phyloP scores from a whole-genome alignment of 2,113 vertebrate species.

The Malurus elegans region DNA sequence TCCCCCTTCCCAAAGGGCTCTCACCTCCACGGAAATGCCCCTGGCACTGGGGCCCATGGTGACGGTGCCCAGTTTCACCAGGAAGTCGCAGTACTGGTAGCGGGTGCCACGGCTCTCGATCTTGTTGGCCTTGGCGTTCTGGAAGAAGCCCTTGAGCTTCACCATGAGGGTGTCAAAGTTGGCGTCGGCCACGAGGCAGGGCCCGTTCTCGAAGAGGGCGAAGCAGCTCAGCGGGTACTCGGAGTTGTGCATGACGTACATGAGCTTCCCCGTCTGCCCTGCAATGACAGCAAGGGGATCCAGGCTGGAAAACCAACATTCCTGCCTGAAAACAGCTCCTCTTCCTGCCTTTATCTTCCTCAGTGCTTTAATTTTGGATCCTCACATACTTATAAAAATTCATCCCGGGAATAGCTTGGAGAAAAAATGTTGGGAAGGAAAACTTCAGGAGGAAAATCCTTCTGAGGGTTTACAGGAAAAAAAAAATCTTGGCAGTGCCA shows the following conservation, averaged over 20 bases:
- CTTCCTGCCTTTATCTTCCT: not conserved
- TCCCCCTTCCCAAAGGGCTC: not conserved
- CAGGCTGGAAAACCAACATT: not conserved
- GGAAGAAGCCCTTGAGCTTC: constrained; percentile 96
- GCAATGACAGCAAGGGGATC: not conserved
- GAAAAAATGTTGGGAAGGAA: no score
- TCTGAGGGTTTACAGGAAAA: not conserved
- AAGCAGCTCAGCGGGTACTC: constrained; percentile 94
- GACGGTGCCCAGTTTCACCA: constrained; percentile 92
- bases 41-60: constrained; percentile 94
- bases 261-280: constrained; percentile 92
- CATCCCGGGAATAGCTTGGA: accelerated
- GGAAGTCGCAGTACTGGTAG: constrained; percentile 95
- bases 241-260: constrained; percentile 98
- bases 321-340: not conserved
- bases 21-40: constrained; percentile 95
- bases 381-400: accelerated
- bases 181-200: constrained; percentile 88
- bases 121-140: constrained; percentile 97
- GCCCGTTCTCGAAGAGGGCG: constrained; percentile 91
- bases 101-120: constrained; percentile 93
- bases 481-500: not conserved
- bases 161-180: constrained; percentile 97
- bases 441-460: no score
- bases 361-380: not conserved